These are phyloP conservation scores for Diadema setosum DNA, from an alignment of 35 echinoderm and acorn worm genomes.

Conservation along the genomic window DNA sequence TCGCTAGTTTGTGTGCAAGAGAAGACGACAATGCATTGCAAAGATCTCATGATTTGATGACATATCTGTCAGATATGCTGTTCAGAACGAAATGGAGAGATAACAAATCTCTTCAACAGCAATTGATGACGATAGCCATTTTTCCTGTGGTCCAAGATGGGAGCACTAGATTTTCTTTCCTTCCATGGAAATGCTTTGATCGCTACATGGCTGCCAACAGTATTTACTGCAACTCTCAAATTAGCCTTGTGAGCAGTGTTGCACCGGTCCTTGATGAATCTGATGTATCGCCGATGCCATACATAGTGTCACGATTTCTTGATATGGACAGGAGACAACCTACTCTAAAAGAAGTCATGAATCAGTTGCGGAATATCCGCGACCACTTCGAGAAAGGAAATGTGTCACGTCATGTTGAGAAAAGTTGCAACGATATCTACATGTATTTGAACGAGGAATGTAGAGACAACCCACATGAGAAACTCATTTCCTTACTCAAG, in stretches of 20 bases:
- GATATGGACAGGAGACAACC: not conserved
- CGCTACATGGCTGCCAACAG: not conserved
- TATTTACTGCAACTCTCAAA: too few species aligned
- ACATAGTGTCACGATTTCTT: not conserved
- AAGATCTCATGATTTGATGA: not conserved
- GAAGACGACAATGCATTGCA: not conserved
- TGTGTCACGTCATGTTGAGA: not conserved
- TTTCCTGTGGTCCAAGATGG: not conserved
- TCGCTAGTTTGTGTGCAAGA: too few species aligned
- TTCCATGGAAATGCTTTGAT: not conserved
- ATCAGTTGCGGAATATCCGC: not conserved
- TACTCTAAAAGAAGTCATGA: not conserved
- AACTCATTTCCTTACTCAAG: too few species aligned
- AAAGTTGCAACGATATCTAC: not conserved
- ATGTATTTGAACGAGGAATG: too few species aligned
- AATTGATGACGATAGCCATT: not conserved
- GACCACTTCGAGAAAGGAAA: not conserved
- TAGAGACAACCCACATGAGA: too few species aligned
- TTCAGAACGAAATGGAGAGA: not conserved
- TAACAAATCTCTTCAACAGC: not conserved
- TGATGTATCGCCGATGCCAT: not conserved
- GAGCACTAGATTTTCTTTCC: not conserved
- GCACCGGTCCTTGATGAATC: not conserved
- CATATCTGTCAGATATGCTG: not conserved
- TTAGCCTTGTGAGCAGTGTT: not conserved